These are phyloP conservation scores for Xestoiulus laeticollis DNA, from an alignment of 2,888 invertebrate species.

Conservation along the genomic window DNA sequence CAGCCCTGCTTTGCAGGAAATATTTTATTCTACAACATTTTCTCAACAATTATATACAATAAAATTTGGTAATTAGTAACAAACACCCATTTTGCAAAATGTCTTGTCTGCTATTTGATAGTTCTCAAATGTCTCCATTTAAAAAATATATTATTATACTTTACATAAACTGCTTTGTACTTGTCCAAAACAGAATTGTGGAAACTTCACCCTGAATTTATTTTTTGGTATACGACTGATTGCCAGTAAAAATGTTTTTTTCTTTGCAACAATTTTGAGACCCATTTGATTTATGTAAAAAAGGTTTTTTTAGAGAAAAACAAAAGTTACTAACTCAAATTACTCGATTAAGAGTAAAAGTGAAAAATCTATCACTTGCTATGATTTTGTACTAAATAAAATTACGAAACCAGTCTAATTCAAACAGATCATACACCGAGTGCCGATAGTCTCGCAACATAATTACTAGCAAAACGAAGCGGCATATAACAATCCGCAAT, in stretches of 20 bases:
- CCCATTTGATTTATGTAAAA: too few relatives aligned
- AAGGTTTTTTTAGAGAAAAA: too few relatives aligned
- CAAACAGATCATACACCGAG: background rate
- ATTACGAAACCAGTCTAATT: background rate
- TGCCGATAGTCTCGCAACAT: too few relatives aligned
- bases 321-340: background rate
- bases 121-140: background rate
- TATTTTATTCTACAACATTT: background rate
- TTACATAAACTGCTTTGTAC: background rate
- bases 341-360: background rate
- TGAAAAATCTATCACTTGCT: background rate
- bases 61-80: background rate
- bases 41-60: conserved; percentile 7
- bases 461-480: background rate
- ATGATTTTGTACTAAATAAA: background rate
- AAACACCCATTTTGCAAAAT: background rate
- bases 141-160: background rate
- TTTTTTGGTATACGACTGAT: background rate
- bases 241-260: background rate
- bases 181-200: background rate
- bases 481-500: background rate
- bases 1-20: background rate
- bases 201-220: background rate
- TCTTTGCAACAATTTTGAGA: too few relatives aligned
- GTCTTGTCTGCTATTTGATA: background rate